These are phyloP conservation scores for Plecotus auritus DNA, from an alignment of 2,113 vertebrate species.

Conservation along the genomic window DNA sequence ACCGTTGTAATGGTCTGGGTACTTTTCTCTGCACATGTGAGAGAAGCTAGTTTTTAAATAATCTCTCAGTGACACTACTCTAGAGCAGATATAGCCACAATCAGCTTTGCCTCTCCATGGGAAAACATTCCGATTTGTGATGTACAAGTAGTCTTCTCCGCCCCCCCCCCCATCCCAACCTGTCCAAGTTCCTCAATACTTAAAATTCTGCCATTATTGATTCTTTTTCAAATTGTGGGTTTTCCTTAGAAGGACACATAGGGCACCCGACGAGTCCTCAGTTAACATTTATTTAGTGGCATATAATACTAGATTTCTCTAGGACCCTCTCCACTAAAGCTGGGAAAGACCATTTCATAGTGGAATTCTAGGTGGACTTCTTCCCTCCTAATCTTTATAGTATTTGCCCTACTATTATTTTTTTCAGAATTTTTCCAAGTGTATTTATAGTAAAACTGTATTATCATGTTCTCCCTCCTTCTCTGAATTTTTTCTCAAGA, in stretches of 20 bases:
- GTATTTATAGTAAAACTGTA: background rate
- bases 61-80: background rate
- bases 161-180: background rate
- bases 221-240: background rate
- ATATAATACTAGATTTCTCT: background rate
- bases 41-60: background rate
- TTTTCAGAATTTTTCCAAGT: background rate
- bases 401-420: background rate
- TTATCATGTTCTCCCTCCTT: background rate
- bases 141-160: background rate
- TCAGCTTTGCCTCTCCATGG: background rate
- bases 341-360: background rate
- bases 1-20: background rate
- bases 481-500: background rate
- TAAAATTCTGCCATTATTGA: background rate
- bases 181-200: background rate
- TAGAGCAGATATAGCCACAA: background rate
- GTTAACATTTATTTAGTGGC: background rate
- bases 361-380: background rate
- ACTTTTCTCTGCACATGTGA: background rate
- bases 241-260: background rate
- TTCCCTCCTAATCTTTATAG: background rate
- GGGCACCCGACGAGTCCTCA: background rate
- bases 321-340: background rate
- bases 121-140: background rate